Evolutionary conservation across 2,888 invertebrate genomes (phyloP).

Genomic region (Orchestes rusci): DNA sequence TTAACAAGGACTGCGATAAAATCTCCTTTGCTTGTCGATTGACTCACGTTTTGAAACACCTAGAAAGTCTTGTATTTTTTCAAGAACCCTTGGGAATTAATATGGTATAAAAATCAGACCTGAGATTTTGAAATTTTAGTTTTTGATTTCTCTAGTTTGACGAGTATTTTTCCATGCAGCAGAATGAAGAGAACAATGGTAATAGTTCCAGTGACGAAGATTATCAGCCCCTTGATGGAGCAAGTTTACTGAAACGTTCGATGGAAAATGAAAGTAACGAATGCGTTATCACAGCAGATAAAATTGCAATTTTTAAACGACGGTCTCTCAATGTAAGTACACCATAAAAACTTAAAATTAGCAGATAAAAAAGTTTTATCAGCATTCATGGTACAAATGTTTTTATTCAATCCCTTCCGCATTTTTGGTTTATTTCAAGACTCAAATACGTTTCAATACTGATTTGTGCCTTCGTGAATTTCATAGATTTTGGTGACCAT

Average conservation of each 20-base stretch:
- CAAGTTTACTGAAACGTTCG: constrained; percentile 37
- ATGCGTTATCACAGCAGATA: constrained; percentile 20
- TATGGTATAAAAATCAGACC: not conserved
- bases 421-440: too few relatives aligned
- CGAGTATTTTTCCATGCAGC: constrained; percentile 18
- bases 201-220: constrained; percentile 41
- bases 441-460: too few relatives aligned
- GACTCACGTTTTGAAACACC: constrained; percentile 78
- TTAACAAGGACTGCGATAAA: constrained; percentile 51
- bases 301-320: constrained; percentile 5
- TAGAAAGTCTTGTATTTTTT: too few relatives aligned
- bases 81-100: constrained; percentile 59
- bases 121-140: not conserved
- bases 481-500: too few relatives aligned
- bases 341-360: too few relatives aligned
- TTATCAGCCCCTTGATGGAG: constrained; percentile 41
- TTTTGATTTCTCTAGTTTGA: too few relatives aligned
- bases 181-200: constrained; percentile 6
- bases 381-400: too few relatives aligned
- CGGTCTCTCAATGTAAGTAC: too few relatives aligned
- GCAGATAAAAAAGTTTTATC: too few relatives aligned
- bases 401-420: too few relatives aligned
- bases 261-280: constrained; percentile 28
- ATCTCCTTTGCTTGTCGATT: constrained; percentile 87
- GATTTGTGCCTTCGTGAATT: too few relatives aligned